phyloP scores from a whole-genome alignment of 2,888 invertebrate genomes.

The Synergus laeviventris region DNA sequence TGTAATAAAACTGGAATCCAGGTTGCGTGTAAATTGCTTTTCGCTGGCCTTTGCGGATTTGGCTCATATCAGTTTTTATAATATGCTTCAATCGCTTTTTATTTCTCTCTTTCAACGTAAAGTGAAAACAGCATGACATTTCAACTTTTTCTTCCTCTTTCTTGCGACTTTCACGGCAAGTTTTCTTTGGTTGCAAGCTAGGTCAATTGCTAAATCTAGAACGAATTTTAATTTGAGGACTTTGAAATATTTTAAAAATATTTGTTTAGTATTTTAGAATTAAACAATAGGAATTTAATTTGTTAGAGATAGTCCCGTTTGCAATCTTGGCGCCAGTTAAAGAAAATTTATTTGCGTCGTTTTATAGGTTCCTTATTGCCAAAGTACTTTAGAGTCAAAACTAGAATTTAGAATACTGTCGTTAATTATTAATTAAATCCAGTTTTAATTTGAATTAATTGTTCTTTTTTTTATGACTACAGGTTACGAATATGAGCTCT shows the following conservation, averaged over 20 bases:
- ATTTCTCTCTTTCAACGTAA: background rate
- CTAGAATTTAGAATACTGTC: background rate
- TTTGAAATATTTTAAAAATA: background rate
- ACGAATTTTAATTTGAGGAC: background rate
- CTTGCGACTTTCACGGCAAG: background rate
- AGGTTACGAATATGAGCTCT: conserved; percentile 75
- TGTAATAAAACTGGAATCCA: background rate
- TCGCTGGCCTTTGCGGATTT: background rate
- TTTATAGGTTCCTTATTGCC: conserved; percentile 14
- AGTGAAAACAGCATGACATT: background rate
- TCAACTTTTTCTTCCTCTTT: background rate
- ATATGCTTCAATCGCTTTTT: background rate
- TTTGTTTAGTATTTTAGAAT: background rate
- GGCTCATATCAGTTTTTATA: background rate
- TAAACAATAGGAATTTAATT: background rate
- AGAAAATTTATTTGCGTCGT: background rate
- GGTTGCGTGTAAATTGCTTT: conserved; percentile 14
- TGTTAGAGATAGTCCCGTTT: background rate
- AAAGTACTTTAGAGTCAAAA: background rate
- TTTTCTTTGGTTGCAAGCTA: background rate
- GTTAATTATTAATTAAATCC: background rate
- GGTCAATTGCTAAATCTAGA: background rate
- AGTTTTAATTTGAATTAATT: conserved; percentile 41
- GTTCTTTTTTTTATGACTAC: conserved; percentile 55
- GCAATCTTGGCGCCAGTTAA: background rate